phyloP scores from a whole-genome alignment of 2,797 vertebrate genomes.

The Bothrops alternatus region DNA sequence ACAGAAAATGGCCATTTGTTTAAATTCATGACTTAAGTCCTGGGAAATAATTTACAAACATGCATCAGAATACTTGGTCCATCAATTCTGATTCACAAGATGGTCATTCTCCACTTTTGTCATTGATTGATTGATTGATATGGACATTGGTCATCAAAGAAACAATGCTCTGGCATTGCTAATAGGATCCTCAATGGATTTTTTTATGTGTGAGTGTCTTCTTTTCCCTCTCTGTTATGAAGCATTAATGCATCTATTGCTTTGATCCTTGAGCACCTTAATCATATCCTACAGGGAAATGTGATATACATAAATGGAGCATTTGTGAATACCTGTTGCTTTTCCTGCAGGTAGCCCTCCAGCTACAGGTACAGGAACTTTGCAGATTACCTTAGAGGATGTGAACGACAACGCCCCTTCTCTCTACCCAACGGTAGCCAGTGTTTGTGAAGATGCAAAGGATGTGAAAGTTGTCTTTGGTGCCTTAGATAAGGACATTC shows the following conservation, averaged over 20 bases:
- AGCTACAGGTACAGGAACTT: conserved; percentile 89
- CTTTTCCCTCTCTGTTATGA: neutral
- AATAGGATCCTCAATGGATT: neutral
- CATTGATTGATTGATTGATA: neutral
- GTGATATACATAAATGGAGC: neutral
- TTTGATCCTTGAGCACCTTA: neutral
- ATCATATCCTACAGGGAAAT: neutral
- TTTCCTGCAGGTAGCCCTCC: conserved; percentile 80
- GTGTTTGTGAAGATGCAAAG: conserved; percentile 88
- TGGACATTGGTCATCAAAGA: neutral
- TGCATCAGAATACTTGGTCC: neutral
- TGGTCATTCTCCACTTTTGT: neutral
- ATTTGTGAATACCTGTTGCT: conserved; percentile 27
- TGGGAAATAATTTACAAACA: neutral
- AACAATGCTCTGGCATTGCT: neutral
- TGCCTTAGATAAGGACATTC: conserved; percentile 88
- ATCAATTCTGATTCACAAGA: neutral
- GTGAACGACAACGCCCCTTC: conserved; percentile 92
- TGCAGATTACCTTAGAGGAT: conserved; percentile 88
- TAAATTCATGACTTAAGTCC: neutral
- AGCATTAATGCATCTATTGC: neutral
- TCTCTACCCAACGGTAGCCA: conserved; percentile 84
- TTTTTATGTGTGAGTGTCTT: neutral
- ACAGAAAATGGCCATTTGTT: neutral
- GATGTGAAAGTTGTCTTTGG: conserved; percentile 87